Evolutionary conservation across 2,113 vertebrate species (phyloP).

Genomic region (Varanus salvator): DNA sequence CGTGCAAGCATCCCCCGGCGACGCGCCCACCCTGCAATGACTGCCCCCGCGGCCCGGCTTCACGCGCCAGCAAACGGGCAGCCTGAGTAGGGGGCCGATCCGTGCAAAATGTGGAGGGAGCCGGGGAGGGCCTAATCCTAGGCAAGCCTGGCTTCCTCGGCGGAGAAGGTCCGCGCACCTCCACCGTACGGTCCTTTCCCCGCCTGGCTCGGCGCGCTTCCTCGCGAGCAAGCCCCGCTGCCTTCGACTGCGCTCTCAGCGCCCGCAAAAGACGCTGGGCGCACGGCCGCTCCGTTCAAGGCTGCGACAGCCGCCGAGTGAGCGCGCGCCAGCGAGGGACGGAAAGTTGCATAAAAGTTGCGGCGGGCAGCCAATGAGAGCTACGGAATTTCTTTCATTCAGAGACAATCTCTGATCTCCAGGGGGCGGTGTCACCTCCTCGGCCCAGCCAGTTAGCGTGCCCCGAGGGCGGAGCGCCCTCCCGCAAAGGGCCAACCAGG

Average conservation of each 20-base stretch:
- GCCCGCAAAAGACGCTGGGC: not conserved
- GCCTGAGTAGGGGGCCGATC: no score
- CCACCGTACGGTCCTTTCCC: no score
- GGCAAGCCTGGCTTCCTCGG: not conserved
- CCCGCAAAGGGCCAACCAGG: conserved; percentile 76
- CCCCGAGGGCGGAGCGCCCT: conserved; percentile 39
- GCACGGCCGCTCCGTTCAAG: not conserved
- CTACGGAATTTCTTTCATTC: conserved; percentile 79
- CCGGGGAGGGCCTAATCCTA: not conserved
- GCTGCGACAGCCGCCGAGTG: no score
- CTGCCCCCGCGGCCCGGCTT: no score
- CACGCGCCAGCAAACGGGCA: no score
- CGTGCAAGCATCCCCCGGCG: no score
- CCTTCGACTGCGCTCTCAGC: not conserved
- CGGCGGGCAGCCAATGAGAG: conserved; percentile 57
- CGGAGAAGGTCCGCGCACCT: no score
- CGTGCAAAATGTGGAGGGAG: no score
- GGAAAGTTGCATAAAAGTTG: not conserved
- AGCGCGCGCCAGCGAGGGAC: not conserved
- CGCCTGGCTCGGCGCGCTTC: not conserved
- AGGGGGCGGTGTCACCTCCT: conserved; percentile 48
- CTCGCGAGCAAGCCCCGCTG: not conserved
- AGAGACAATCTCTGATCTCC: conserved; percentile 64
- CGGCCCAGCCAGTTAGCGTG: conserved; percentile 54
- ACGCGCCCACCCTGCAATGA: no score